Evolutionary conservation across 2,888 invertebrate species (phyloP), one percentile per base, ranked within the genome.

Genomic region (Hipparchia semele): DNA sequence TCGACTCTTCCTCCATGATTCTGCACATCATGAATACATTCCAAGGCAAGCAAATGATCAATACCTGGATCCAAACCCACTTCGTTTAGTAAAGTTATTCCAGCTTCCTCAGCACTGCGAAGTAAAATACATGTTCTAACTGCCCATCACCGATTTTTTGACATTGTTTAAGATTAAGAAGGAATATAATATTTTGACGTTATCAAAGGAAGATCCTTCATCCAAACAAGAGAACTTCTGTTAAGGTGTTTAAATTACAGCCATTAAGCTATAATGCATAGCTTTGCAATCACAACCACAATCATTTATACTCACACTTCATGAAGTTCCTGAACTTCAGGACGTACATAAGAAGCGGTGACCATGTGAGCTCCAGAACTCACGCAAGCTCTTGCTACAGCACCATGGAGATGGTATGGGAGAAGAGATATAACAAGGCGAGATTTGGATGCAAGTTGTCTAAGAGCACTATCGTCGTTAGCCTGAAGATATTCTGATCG

Each of bases 41-140:
- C 99, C 90, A 99, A 95, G 0, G 99, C 99, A 71, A 99, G 90
- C 79, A 99, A 94, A 89, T 99, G 99, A 88, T 99, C 99, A 79
- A 99, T 99, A n/a, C 99, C 99, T 0, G 99, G 99, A 87, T 99
- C 99, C 51, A 99, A 94, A 0, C 99, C 99, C 0, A 99, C 97
- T 92, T 99, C 99, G 85, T 99, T 99, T 77, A 99, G 94, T 60
- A 99, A 95, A 0, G 99, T 99, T 0, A 99, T 95, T 0, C 98
- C 99, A 0, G 98, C 98, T 53, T 97, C 96, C 67, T 96, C 95
- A 0, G 99, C 99, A 71, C 98, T 98, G 62, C n/a, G 68, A 75
- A 69, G 67, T 5, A 23, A 49, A 33, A 65, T 4, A 49, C 23
- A 56, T 2, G 54, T 33, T 49, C 23, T 68, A 53, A 51, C 59